Evolutionary conservation across 2,888 invertebrate genomes (phyloP), one percentile per base, ranked within the genome.

Genomic region (Stenodema calcarata): DNA sequence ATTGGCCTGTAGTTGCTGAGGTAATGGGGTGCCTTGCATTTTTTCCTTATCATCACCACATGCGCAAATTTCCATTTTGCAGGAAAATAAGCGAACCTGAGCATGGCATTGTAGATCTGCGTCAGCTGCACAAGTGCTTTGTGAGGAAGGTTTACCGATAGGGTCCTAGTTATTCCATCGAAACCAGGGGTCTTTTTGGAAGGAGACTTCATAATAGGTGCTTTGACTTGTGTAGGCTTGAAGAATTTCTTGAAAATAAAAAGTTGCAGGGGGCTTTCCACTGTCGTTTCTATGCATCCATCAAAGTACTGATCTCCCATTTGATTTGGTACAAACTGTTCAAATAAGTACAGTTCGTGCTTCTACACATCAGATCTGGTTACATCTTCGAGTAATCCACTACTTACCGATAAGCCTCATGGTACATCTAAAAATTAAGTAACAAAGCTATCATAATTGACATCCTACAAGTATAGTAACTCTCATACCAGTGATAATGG

Each of bases 401-500:
- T n/a, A n/a, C n/a, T n/a, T n/a, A n/a, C n/a, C n/a, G n/a, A n/a
- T n/a, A n/a, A n/a, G n/a, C n/a, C n/a, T n/a, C n/a, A n/a, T n/a
- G n/a, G n/a, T n/a, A n/a, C n/a, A n/a, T n/a, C n/a, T n/a, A n/a
- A n/a, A n/a, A n/a, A n/a, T n/a, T n/a, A n/a, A n/a, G n/a, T n/a
- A n/a, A n/a, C n/a, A n/a, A n/a, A n/a, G n/a, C n/a, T n/a, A n/a
- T n/a, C n/a, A n/a, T n/a, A n/a, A n/a, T n/a, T n/a, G n/a, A n/a
- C n/a, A n/a, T n/a, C 35, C 2, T 35, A 35, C 35, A 35, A 35
- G 2, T 35, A 35, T 4, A 35, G 7, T 50, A 4, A 23, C 62
- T 4, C 44, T 44, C 28, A 69, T 41, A 30, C 88, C 94, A 47
- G 97, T 97, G 89, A 97, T 96, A 91, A 96, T 96, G 90, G 95